A percentile compares a stretch with the other conserved stretches of the same genome.
Conservation (phyloP, 2,888 invertebrate species). For the Pollenia angustigena region DNA sequence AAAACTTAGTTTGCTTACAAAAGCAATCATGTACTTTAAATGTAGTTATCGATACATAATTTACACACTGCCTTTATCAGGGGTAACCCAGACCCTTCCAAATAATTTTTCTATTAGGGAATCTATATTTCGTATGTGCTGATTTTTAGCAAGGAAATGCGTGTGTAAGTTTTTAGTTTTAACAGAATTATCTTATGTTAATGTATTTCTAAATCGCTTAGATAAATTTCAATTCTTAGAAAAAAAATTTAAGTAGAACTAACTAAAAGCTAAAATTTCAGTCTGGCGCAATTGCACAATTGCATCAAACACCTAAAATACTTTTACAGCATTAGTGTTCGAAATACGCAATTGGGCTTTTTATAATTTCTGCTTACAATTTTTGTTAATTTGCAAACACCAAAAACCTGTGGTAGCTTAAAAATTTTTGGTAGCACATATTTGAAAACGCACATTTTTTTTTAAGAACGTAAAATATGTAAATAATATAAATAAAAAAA, state of each 20-base stretch:
- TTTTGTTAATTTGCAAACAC: not conserved
- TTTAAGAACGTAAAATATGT: constrained; percentile 11
- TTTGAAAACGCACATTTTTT: constrained; percentile 2
- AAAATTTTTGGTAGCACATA: constrained; percentile 11
- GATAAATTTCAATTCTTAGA: not conserved
- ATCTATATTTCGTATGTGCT: not conserved
- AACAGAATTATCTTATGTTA: not conserved
- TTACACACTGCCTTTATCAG: too few species aligned
- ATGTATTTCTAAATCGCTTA: not conserved
- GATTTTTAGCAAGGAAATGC: not conserved
- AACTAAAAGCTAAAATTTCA: constrained; percentile 1
- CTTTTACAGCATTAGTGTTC: not conserved
- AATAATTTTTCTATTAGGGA: not conserved
- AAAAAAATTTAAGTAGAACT: not conserved
- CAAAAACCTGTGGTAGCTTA: constrained; percentile 5
- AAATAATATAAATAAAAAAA: too few species aligned
- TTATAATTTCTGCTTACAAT: not conserved
- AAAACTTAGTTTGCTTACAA: too few species aligned
- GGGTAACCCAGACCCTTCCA: too few species aligned
- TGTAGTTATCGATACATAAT: too few species aligned
- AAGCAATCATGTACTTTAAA: too few species aligned
- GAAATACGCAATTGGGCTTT: constrained; percentile 37
- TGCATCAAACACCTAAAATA: constrained; percentile 1
- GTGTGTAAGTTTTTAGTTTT: not conserved
- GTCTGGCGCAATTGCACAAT: constrained; percentile 25